phyloP scores from a whole-genome alignment of 2,797 vertebrate genomes.

The Centroberyx gerrardi region DNA sequence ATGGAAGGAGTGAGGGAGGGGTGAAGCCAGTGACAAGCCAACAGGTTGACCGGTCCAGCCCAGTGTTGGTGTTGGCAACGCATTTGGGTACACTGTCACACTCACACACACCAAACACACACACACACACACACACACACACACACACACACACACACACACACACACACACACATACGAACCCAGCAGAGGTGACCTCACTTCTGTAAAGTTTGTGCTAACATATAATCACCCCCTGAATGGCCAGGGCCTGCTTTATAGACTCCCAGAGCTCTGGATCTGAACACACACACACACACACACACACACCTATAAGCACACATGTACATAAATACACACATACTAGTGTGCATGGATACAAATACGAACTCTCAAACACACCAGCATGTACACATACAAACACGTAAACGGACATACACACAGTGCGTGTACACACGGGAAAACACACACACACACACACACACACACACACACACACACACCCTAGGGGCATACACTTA shows the following conservation, averaged over 20 bases:
- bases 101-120: conserved; percentile 24
- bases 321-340: conserved; percentile 1
- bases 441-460: conserved; percentile 13
- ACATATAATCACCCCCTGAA: conserved; percentile 80
- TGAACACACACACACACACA: conserved; percentile 37
- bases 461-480: conserved; percentile 13
- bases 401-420: not conserved
- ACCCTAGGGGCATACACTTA: conserved; percentile 38
- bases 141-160: conserved; percentile 34
- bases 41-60: conserved; percentile 50
- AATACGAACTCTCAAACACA: not conserved
- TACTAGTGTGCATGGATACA: conserved; percentile 5
- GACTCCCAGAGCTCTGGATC: conserved; percentile 64
- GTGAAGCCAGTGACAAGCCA: conserved; percentile 48
- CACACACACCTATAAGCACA: conserved; percentile 21
- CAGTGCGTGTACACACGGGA: conserved; percentile 1
- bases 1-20: conserved; percentile 3
- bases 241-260: conserved; percentile 70
- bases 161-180: conserved; percentile 44
- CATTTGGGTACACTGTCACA: not conserved
- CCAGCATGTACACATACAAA: not conserved
- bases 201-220: conserved; percentile 84
- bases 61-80: conserved; percentile 69
- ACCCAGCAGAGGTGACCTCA: conserved; percentile 79
- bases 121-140: conserved; percentile 31